Conservation (phyloP, 2,113 vertebrate genomes). For the Misgurnus mizolepis region DNA sequence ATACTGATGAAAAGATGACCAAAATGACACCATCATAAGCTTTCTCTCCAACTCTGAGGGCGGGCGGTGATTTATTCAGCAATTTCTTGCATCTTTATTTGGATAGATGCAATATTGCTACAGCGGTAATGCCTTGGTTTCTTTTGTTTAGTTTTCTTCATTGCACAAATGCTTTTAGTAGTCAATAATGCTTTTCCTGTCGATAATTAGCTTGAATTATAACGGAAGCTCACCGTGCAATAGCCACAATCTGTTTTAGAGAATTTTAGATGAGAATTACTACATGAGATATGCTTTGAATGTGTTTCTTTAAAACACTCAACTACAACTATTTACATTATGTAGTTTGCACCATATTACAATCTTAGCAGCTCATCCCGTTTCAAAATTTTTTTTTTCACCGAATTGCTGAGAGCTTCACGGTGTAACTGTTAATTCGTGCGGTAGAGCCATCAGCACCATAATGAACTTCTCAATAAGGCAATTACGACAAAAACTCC, state of each 20-base stretch:
- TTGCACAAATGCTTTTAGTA: slow-evolving; percentile 15
- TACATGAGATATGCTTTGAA: not conserved
- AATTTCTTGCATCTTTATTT: slow-evolving; percentile 32
- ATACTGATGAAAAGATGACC: slow-evolving; percentile 27
- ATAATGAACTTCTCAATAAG: slow-evolving; percentile 17
- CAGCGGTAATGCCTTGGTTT: not conserved
- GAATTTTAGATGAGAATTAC: slow-evolving; percentile 2
- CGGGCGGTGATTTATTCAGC: slow-evolving; percentile 33
- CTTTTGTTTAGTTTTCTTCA: not conserved
- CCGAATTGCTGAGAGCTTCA: not conserved
- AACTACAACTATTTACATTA: slow-evolving; percentile 1
- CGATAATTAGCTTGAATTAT: slow-evolving; percentile 5
- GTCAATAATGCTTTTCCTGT: slow-evolving; percentile 7
- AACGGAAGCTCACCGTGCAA: slow-evolving; percentile 1
- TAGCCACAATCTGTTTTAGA: not conserved
- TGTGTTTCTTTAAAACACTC: not conserved
- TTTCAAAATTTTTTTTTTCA: not conserved
- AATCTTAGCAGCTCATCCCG: not conserved
- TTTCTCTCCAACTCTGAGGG: slow-evolving; percentile 22
- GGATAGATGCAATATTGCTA: slow-evolving; percentile 16
- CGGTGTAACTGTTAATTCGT: not conserved
- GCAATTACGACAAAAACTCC: slow-evolving; percentile 17
- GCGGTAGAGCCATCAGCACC: not conserved
- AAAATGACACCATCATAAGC: slow-evolving; percentile 34
- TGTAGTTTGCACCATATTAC: not conserved